Base-by-base conservation (phyloP, 1,140 invertebrate genomes). In the Drosophila leontia region DNA sequence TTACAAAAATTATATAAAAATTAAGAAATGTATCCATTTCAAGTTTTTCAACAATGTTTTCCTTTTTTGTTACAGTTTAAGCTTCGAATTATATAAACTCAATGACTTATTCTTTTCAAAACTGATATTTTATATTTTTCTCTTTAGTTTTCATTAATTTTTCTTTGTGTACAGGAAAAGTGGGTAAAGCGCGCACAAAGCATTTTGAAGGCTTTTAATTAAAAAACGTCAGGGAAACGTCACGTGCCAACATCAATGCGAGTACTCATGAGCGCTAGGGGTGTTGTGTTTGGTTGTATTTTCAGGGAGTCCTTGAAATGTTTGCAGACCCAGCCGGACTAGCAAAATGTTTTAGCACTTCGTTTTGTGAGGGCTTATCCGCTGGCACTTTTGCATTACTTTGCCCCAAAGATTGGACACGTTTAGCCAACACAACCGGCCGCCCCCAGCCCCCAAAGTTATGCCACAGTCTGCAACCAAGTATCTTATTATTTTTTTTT, bases 151-250 rank as follows among this genome's bases (percentile, higher is more conserved):
- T 29, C 0, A 0, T 15, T 23, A 17, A n/a, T 7, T 26, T 44
- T 23, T 39, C 41, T 61, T 48, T 37, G 35, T 51, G 57, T 26
- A 15, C 8, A 51, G 41, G 19, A 51, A 65, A 35, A 37, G 35
- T 26, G 23, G 7, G 9, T 7, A 63, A 72, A 78, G 17, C 42
- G 74, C 78, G 61, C 65, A 82, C 82, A 81, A 68, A 75, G 69
- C 77, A 56, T 90, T 90, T 85, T 81, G 85, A 90, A 75, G 76
- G 85, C 81, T 85, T 88, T 84, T 88, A 90, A 88, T 90, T 90
- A 82, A 88, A 88, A 88, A 65, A 48, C 81, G 71, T 78, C 80
- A 71, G 67, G 71, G 50, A 78, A 80, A 61, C 64, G 69, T 87
- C 84, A 87, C 77, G 80, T 87, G 75, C 62, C 60, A 51, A 51